Evolutionary conservation across 2,113 vertebrate genomes (phyloP).

Genomic region (Ciconia maguari): DNA sequence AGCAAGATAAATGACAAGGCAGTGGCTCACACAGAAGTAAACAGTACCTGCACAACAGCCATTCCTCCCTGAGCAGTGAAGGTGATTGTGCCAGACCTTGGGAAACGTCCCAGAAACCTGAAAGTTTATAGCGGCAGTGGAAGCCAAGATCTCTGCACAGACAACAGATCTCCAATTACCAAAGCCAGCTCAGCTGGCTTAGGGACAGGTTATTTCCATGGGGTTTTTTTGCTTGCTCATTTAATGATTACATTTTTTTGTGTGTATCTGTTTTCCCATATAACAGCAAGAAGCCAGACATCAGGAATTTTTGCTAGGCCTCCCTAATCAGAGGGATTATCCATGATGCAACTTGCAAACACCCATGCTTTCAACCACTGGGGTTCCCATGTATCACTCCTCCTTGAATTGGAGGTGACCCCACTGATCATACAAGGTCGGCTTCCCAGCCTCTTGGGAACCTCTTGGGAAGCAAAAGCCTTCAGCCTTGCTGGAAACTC

Average conservation of each 20-base stretch:
- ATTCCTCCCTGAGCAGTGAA: background rate
- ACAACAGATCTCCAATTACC: background rate
- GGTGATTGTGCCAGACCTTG: background rate
- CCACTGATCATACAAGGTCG: background rate
- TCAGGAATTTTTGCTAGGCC: background rate
- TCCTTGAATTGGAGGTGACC: background rate
- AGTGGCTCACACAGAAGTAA: background rate
- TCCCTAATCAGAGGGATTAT: background rate
- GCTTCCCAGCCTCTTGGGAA: background rate
- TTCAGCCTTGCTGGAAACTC: background rate
- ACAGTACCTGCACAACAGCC: background rate
- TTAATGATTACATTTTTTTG: background rate
- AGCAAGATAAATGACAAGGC: background rate
- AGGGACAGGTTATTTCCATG: background rate
- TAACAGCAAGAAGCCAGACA: background rate
- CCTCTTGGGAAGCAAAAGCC: background rate
- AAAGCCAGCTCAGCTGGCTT: conserved; percentile 5
- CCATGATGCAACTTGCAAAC: background rate
- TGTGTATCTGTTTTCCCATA: background rate
- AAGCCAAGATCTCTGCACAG: background rate
- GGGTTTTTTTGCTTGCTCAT: background rate
- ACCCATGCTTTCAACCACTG: background rate
- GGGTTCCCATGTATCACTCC: background rate
- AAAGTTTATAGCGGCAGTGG: background rate
- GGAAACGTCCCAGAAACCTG: background rate